Evolutionary conservation across 30 jellyfish, hydroid and myxozoan genomes (phyloP), one percentile per base, ranked within the genome.

Genomic region (Morbakka virulenta): DNA sequence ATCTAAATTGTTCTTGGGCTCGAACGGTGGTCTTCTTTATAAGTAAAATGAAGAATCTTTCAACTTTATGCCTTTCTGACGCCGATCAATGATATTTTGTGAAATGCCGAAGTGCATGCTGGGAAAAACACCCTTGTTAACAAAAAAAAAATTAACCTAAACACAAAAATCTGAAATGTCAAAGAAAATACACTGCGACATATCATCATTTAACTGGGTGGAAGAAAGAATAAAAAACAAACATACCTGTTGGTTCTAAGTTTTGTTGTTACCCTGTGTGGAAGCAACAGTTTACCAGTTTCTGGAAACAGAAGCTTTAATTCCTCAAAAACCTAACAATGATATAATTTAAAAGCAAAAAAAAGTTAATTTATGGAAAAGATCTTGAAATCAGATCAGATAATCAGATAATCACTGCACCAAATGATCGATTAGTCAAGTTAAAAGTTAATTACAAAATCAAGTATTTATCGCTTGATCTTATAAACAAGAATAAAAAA

Each of bases 211-310:
- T 53, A 53, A 11, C 25, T 26, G 24, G 70, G 70, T 4, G 25
- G 12, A 31, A 53, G 70, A 53, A 53, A 31, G 70, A 11, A 53
- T 6, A 53, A 53, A 53, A 21, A 26, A 4, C 12, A 26, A n/a
- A n/a, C n/a, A n/a, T 34, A 89, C 97, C 86, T 77, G 96, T 84
- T 89, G 30, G 97, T 89, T 84, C 72, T 69, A 47, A 89, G 77
- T 33, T 36, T 69, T 0, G 89, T 53, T 14, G 64, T 77, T 1
- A 70, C 88, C 53, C 79, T 83, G 36, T 72, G 97, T 0, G 97
- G 97, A 50, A 89, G 76, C 70, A 89, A 83, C 52, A 89, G 77
- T 29, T 66, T 53, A 49, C 87, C 91, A 66, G 50, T 78, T 22
- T 35, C 62, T 24, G 97, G 97, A 47, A 76, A 68, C 32, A 89